Evolutionary conservation across 1,140 invertebrate species (phyloP).

Genomic region (Bombus sylvicola): DNA sequence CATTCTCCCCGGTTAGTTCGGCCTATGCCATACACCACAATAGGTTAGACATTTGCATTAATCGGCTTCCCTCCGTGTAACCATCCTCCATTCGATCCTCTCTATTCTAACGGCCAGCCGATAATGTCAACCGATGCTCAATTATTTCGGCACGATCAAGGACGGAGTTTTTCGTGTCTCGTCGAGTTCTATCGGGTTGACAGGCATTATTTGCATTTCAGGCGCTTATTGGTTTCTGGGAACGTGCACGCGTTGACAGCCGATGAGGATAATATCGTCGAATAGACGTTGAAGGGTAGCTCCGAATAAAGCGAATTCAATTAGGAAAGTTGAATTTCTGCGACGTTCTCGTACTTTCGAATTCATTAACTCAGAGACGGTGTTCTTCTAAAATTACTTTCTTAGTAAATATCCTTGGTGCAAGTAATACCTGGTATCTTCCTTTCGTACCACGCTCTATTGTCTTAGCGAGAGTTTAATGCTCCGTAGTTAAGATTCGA

Average conservation of each 20-base stretch:
- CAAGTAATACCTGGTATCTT: not conserved
- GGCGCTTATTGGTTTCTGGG: not conserved
- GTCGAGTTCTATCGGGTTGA: not conserved
- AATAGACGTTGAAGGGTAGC: not conserved
- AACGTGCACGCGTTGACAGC: not conserved
- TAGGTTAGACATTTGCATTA: constrained; percentile 81
- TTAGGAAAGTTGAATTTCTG: not conserved
- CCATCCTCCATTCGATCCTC: constrained; percentile 49
- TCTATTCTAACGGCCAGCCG: constrained; percentile 39
- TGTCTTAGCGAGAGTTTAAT: not conserved
- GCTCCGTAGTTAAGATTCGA: not conserved
- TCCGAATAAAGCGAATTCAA: not conserved
- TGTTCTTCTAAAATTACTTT: not conserved
- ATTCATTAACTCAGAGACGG: not conserved
- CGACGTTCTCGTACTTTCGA: not conserved
- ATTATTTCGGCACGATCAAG: constrained; percentile 57
- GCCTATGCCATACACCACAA: constrained; percentile 71
- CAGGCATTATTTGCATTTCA: constrained; percentile 4
- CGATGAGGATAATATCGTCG: not conserved
- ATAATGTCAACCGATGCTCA: constrained; percentile 67
- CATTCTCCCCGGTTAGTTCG: constrained; percentile 61
- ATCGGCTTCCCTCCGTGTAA: constrained; percentile 73
- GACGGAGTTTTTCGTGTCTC: constrained; percentile 11
- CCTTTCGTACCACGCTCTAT: not conserved
- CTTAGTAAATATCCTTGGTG: not conserved